These are phyloP conservation scores for Holocentrus rufus DNA, from an alignment of 2,797 vertebrate genomes.

Conservation along the genomic window DNA sequence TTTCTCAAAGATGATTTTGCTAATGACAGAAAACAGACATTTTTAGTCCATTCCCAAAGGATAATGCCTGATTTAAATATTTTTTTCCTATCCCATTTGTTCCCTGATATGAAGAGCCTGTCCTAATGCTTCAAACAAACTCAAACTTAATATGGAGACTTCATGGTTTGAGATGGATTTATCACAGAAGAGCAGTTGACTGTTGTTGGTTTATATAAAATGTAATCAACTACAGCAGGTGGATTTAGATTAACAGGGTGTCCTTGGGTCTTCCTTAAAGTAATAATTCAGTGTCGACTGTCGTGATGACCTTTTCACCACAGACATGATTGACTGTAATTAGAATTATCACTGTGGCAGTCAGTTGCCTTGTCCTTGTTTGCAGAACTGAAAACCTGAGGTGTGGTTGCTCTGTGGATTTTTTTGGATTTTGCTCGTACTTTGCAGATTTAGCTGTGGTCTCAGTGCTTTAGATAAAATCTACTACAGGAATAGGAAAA, in stretches of 20 bases:
- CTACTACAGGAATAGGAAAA: background rate
- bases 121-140: background rate
- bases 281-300: slow-evolving; percentile 22
- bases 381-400: too few relatives aligned
- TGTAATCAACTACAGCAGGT: slow-evolving; percentile 38
- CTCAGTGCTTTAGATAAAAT: background rate
- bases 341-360: slow-evolving; percentile 17
- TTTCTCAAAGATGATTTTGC: slow-evolving; percentile 38
- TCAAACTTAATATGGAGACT: background rate
- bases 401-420: too few relatives aligned
- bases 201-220: slow-evolving; percentile 40
- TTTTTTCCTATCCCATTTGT: slow-evolving; percentile 12
- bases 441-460: background rate
- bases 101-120: background rate
- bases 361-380: too few relatives aligned
- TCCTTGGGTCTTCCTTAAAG: slow-evolving; percentile 9
- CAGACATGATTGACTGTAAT: slow-evolving; percentile 23
- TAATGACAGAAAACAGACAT: slow-evolving; percentile 29
- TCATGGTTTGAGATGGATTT: slow-evolving; percentile 19
- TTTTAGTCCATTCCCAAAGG: slow-evolving; percentile 21
- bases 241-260: slow-evolving; percentile 30
- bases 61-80: slow-evolving; percentile 30
- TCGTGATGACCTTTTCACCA: slow-evolving; percentile 45
- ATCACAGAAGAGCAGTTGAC: slow-evolving; percentile 39
- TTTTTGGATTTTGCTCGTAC: too few relatives aligned